phyloP scores from a whole-genome alignment of 2,888 invertebrate genomes.

The Drosophila pseudotalamancana region DNA sequence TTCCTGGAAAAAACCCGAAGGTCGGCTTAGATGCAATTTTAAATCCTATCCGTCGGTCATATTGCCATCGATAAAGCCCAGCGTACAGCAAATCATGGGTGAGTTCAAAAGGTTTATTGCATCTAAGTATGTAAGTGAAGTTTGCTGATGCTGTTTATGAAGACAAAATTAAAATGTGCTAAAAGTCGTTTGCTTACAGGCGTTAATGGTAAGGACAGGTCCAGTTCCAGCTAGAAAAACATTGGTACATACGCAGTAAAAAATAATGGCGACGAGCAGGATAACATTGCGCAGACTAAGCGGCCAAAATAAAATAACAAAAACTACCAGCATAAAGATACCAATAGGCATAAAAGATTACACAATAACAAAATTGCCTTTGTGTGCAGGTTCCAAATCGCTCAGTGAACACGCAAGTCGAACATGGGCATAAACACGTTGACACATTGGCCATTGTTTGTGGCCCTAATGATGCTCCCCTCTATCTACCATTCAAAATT shows the following conservation, averaged over 20 bases:
- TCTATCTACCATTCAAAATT: conserved; percentile 23
- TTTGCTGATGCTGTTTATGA: conserved; percentile 1
- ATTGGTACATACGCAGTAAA: conserved; percentile 18
- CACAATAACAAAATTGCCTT: conserved; percentile 33
- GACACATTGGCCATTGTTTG: conserved; percentile 32
- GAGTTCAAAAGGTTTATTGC: conserved; percentile 52
- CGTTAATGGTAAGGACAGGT: conserved; percentile 17
- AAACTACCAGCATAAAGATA: conserved; percentile 36
- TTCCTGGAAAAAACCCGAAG: neutral
- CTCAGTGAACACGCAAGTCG: neutral
- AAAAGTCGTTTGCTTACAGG: neutral
- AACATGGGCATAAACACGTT: conserved; percentile 21
- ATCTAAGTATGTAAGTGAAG: conserved; percentile 9
- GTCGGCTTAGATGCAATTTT: neutral
- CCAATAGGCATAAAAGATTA: conserved; percentile 52
- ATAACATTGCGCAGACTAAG: conserved; percentile 30
- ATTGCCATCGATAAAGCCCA: conserved; percentile 11
- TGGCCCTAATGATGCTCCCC: neutral
- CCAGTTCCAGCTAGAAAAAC: neutral
- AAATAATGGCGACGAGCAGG: conserved; percentile 49
- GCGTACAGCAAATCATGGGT: neutral
- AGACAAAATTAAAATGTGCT: conserved; percentile 38
- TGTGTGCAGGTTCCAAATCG: conserved; percentile 8
- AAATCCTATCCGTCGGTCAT: neutral
- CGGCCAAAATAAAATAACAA: conserved; percentile 23